Evolutionary conservation across 2,113 vertebrate species (phyloP).

Genomic region (Pluvianellus socialis): DNA sequence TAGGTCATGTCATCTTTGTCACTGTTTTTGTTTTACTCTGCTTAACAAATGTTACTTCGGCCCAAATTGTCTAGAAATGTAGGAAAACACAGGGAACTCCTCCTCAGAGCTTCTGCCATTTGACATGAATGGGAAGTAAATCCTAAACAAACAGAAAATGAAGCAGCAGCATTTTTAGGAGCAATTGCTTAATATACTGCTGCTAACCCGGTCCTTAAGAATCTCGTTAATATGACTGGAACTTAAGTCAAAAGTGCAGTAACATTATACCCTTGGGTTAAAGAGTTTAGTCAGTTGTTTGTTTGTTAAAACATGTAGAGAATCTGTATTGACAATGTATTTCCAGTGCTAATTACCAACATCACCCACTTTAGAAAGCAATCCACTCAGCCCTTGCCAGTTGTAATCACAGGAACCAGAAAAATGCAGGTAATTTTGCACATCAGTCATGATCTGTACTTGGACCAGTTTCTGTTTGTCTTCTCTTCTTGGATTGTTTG

Average conservation of each 20-base stretch:
- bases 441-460: background rate
- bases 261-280: background rate
- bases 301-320: conserved; percentile 3
- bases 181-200: background rate
- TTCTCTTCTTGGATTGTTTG: background rate
- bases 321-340: background rate
- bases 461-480: background rate
- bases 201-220: background rate
- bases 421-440: background rate
- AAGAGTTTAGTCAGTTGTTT: background rate
- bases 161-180: background rate
- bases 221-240: background rate
- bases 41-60: background rate
- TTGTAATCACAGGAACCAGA: background rate
- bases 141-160: background rate
- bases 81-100: background rate
- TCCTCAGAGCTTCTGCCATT: background rate
- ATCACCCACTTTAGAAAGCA: background rate
- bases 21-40: too few species aligned
- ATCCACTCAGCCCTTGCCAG: background rate
- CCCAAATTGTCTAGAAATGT: background rate
- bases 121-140: background rate
- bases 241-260: background rate
- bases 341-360: conserved; percentile 22
- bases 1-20: too few species aligned